Evolutionary conservation across 2,113 vertebrate genomes (phyloP).

Genomic region (Cyphomyrus plagiostoma): DNA sequence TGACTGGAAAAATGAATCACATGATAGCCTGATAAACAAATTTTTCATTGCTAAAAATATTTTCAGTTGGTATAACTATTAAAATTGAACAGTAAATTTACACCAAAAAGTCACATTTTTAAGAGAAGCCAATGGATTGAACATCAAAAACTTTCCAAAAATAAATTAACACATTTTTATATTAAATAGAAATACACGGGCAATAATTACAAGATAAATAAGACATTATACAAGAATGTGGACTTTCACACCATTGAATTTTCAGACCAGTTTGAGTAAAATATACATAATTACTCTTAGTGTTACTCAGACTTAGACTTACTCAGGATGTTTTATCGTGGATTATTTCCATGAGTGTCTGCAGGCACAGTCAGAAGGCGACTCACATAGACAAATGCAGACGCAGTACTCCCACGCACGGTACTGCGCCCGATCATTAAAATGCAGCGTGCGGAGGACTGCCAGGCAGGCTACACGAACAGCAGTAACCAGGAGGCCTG

Average conservation of each 20-base stretch:
- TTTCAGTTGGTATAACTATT: neutral
- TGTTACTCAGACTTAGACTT: no score
- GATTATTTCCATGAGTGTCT: neutral
- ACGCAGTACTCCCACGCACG: neutral
- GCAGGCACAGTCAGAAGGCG: neutral
- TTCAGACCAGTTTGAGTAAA: conserved; percentile 11
- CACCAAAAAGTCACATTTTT: neutral
- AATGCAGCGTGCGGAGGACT: neutral
- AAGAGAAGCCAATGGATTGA: neutral
- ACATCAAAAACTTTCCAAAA: neutral
- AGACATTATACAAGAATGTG: neutral
- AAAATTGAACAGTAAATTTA: conserved; percentile 2
- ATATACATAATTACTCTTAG: neutral
- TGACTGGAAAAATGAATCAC: neutral
- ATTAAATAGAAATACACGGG: neutral
- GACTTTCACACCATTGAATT: neutral
- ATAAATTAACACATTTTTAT: neutral
- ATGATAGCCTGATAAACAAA: neutral
- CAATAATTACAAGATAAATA: neutral
- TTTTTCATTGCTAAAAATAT: neutral
- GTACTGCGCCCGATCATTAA: neutral
- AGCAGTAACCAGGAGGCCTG: neutral
- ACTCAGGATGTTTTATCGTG: neutral
- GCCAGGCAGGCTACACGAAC: neutral
- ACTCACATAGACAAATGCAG: neutral